A percentile compares a stretch with the other conserved stretches of the same genome.
phyloP scores from a whole-genome alignment of 2,113 vertebrate genomes.

The Melanotaenia duboulayi region DNA sequence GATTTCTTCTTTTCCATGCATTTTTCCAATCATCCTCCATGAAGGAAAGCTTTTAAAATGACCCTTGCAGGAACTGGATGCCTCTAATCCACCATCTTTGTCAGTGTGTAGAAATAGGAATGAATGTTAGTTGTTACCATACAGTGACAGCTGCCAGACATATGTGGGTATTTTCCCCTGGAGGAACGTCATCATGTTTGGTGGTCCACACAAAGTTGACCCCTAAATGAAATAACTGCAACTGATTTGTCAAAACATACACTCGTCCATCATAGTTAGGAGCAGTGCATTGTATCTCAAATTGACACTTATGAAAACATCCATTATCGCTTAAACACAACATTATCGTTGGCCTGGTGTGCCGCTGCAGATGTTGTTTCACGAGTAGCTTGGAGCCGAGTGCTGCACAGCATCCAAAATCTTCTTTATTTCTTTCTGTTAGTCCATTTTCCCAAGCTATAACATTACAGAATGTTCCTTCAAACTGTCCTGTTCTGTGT shows the following conservation, averaged over 20 bases:
- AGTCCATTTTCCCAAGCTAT: slow-evolving; percentile 11
- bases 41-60: slow-evolving; percentile 37
- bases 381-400: slow-evolving; percentile 34
- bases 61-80: slow-evolving; percentile 41
- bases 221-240: slow-evolving; percentile 37
- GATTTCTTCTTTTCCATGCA: slow-evolving; percentile 40
- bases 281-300: slow-evolving; percentile 51
- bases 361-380: slow-evolving; percentile 55
- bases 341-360: slow-evolving; percentile 63
- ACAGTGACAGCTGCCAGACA: slow-evolving; percentile 48
- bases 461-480: slow-evolving; percentile 2
- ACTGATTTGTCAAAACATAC: slow-evolving; percentile 41
- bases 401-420: slow-evolving; percentile 11
- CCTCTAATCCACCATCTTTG: slow-evolving; percentile 48
- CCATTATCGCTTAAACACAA: slow-evolving; percentile 59
- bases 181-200: slow-evolving; percentile 34
- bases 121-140: slow-evolving; percentile 45
- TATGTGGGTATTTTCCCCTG: slow-evolving; percentile 4
- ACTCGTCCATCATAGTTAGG: slow-evolving; percentile 21
- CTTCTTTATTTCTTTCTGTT: slow-evolving; percentile 12
- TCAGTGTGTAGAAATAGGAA: slow-evolving; percentile 36
- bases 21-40: slow-evolving; percentile 53
- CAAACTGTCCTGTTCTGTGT: slow-evolving; percentile 14
- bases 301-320: slow-evolving; percentile 56
- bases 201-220: slow-evolving; percentile 39